These are phyloP conservation scores for Phylloscopus trochiloides DNA, from an alignment of 2,113 vertebrate genomes.

Conservation along the genomic window DNA sequence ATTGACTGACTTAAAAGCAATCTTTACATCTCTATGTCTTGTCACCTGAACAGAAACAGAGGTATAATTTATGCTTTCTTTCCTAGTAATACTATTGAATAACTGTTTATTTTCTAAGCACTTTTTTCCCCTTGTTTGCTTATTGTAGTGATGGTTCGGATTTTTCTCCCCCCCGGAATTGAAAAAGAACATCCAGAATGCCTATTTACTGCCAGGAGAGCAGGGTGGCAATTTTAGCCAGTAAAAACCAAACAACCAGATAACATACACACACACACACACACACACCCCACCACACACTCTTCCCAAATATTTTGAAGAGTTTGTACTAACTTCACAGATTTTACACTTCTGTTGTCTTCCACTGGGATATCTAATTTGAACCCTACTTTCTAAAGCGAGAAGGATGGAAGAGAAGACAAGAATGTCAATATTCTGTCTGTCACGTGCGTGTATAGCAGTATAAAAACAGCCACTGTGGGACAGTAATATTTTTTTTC, in stretches of 20 bases:
- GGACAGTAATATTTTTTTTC: neutral
- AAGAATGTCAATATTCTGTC: neutral
- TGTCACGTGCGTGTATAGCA: neutral
- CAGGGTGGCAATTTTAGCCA: neutral
- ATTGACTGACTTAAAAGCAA: constrained; percentile 50
- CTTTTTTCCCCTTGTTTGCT: neutral
- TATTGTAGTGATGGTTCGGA: neutral
- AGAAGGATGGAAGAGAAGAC: neutral
- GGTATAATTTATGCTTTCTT: constrained; percentile 7
- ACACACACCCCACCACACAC: too few species aligned
- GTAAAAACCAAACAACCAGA: neutral
- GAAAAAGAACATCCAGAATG: neutral
- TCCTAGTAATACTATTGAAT: neutral
- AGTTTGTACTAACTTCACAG: neutral
- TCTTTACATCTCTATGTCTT: neutral
- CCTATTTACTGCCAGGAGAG: neutral
- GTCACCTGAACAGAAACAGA: constrained; percentile 5
- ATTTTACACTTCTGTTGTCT: neutral
- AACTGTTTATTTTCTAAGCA: constrained; percentile 2
- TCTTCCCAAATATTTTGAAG: neutral
- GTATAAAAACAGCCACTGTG: neutral
- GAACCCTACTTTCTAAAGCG: neutral
- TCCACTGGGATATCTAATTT: neutral
- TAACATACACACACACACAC: neutral
- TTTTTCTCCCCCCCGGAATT: neutral